phyloP scores from a whole-genome alignment of 2,888 invertebrate genomes.

The Pelosia muscerda region DNA sequence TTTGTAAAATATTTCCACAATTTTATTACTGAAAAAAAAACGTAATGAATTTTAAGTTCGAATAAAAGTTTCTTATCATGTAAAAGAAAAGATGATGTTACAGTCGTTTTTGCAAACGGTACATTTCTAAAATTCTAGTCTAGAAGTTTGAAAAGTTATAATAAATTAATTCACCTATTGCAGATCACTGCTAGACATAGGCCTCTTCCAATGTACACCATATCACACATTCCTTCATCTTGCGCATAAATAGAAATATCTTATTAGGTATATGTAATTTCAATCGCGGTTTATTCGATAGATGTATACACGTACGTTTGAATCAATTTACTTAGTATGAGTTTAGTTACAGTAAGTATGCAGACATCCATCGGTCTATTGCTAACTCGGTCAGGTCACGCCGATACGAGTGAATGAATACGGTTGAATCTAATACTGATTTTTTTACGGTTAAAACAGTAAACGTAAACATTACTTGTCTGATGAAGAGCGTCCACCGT shows the following conservation, averaged over 20 bases:
- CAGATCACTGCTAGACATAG: too few species aligned
- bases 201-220: too few species aligned
- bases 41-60: too few species aligned
- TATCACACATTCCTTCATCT: too few species aligned
- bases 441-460: not conserved
- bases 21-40: too few species aligned
- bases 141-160: too few species aligned
- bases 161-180: too few species aligned
- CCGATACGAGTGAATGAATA: not conserved
- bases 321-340: not conserved
- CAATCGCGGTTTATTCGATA: not conserved
- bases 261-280: too few species aligned
- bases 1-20: too few species aligned
- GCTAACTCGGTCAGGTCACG: not conserved
- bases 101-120: not conserved
- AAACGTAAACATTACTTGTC: too few species aligned
- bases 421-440: not conserved
- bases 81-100: not conserved
- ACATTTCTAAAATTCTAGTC: not conserved
- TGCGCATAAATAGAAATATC: too few species aligned
- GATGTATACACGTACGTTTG: not conserved
- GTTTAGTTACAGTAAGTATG: not conserved
- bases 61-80: too few species aligned
- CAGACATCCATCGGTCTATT: not conserved
- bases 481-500: not conserved